Evolutionary conservation across 2,888 invertebrate genomes (phyloP).

Genomic region (Acanthoscelides obtectus): DNA sequence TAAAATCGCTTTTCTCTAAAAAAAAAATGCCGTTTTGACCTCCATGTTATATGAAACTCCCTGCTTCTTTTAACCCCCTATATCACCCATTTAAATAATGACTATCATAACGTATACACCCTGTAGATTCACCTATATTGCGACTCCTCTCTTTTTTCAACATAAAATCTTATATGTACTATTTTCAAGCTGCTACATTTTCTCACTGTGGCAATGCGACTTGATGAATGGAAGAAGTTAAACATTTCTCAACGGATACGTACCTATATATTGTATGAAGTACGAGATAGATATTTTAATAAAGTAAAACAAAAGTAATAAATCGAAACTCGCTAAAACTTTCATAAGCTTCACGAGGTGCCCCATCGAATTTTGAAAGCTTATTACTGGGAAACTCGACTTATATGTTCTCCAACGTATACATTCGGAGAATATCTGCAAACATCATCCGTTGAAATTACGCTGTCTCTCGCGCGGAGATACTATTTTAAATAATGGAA

Average conservation of each 20-base stretch:
- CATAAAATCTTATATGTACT: no score
- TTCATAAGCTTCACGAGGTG: neutral
- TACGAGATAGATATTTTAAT: neutral
- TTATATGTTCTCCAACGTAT: neutral
- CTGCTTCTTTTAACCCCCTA: no score
- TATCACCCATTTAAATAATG: no score
- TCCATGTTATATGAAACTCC: no score
- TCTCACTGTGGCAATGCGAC: neutral
- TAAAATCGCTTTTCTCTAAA: no score
- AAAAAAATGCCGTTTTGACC: no score
- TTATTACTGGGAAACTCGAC: neutral
- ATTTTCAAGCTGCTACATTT: no score
- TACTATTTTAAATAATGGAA: neutral
- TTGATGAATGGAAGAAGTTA: neutral
- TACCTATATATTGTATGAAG: neutral
- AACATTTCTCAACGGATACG: neutral
- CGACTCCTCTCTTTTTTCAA: no score
- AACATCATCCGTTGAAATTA: neutral
- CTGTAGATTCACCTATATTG: no score
- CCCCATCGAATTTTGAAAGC: neutral
- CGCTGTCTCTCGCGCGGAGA: neutral
- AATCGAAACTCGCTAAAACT: neutral
- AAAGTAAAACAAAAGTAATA: neutral
- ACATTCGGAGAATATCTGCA: neutral
- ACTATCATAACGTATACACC: no score